Percentiles rank a stretch among this genome's conserved stretches.
Conservation (phyloP, 53 echinoderm and acorn worm species). For the Echinarachnius parma region DNA sequence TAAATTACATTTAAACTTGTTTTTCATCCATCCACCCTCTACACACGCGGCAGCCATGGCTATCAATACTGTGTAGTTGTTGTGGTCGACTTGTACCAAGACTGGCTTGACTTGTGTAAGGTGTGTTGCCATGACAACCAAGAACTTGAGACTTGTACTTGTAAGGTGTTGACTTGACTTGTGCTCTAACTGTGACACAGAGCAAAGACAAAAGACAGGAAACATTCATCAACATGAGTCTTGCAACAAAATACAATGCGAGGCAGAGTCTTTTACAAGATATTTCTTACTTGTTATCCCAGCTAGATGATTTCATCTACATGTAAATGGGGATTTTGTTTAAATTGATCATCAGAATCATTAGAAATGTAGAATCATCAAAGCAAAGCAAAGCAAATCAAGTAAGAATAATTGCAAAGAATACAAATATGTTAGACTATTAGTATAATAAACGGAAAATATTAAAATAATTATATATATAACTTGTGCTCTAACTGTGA, state of each 20-base stretch:
- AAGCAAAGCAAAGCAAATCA: too few relatives aligned
- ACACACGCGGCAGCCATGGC: not conserved
- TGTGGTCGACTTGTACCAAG: constrained; percentile 14
- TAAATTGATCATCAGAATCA: too few relatives aligned
- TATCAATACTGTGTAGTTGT: not conserved
- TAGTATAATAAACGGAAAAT: too few relatives aligned
- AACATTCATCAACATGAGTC: constrained; percentile 3
- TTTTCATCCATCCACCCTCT: constrained; percentile 23
- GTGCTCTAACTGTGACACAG: constrained; percentile 45
- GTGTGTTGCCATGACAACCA: constrained; percentile 34
- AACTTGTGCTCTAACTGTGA: constrained; percentile 41
- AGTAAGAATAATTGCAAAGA: too few relatives aligned
- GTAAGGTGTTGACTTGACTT: constrained; percentile 15
- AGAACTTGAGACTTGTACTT: constrained; percentile 10
- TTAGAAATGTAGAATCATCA: too few relatives aligned
- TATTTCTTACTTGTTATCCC: too few relatives aligned
- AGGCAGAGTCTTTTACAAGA: too few relatives aligned
- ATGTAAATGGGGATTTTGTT: too few relatives aligned
- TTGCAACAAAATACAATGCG: not conserved
- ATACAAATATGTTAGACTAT: too few relatives aligned
- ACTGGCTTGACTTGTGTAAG: constrained; percentile 31
- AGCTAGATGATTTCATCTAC: too few relatives aligned
- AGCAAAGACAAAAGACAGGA: constrained; percentile 34
- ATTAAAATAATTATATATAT: too few relatives aligned
- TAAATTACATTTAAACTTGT: constrained; percentile 11